A percentile compares a stretch with the other conserved stretches of the same genome.
phyloP scores from a whole-genome alignment of 2,797 vertebrate species.

The Xyrichtys novacula region DNA sequence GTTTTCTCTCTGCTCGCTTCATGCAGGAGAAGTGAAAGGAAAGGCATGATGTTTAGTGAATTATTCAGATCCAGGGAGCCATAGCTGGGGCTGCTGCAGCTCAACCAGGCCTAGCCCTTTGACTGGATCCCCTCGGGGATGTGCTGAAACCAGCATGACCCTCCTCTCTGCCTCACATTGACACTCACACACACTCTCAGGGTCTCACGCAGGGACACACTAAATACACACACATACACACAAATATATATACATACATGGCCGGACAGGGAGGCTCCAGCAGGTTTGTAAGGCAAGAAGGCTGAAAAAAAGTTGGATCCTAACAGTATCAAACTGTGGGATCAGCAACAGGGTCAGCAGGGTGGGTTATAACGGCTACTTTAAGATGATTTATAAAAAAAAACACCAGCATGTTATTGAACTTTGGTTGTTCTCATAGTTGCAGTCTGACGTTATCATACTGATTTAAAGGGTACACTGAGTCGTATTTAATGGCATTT shows the following conservation, averaged over 20 bases:
- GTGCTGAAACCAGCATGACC: conserved; percentile 45
- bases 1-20: conserved; percentile 41
- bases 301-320: no score
- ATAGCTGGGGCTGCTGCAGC: conserved; percentile 39
- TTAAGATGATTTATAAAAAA: no score
- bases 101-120: conserved; percentile 44
- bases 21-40: conserved; percentile 49
- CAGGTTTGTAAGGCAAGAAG: background rate
- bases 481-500: no score
- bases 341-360: no score
- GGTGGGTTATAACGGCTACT: no score
- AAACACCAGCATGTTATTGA: no score
- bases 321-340: no score
- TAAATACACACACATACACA: conserved; percentile 12
- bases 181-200: conserved; percentile 5
- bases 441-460: no score
- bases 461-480: no score
- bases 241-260: background rate
- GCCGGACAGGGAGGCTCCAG: background rate
- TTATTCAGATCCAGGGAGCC: conserved; percentile 66
- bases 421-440: no score
- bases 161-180: conserved; percentile 29
- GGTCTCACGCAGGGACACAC: no score
- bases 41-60: conserved; percentile 65
- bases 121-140: conserved; percentile 41